phyloP scores from a whole-genome alignment of 2,797 vertebrate species.

The Tangara arthus region DNA sequence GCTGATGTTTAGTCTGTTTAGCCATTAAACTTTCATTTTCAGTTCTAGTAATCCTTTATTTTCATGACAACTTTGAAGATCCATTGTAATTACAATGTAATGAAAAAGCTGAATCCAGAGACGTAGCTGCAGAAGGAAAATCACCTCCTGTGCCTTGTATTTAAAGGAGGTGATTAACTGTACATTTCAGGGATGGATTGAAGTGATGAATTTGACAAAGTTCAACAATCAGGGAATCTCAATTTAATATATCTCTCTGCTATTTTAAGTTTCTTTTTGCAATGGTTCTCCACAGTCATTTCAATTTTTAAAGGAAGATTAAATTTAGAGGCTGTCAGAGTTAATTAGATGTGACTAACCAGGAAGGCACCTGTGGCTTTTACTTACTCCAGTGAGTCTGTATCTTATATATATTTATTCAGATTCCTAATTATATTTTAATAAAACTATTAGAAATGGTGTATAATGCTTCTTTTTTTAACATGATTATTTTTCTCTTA shows the following conservation, averaged over 20 bases:
- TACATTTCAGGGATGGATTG: neutral
- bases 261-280: neutral
- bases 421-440: neutral
- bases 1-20: neutral
- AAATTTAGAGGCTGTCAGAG: neutral
- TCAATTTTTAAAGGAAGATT: neutral
- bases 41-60: neutral
- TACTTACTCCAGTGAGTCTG: neutral
- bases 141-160: neutral
- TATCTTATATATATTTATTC: neutral
- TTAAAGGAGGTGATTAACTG: constrained; percentile 2
- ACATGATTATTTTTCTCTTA: neutral
- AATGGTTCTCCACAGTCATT: neutral
- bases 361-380: neutral
- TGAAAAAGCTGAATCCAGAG: constrained; percentile 12
- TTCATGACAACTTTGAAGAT: neutral
- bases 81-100: neutral
- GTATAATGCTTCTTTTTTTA: neutral
- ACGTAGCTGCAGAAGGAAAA: neutral
- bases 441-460: neutral
- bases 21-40: neutral
- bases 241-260: neutral
- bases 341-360: neutral
- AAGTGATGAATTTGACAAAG: neutral
- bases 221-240: neutral